These are phyloP conservation scores for Acromyrmex heyeri DNA, from an alignment of 1,140 invertebrate genomes.

Conservation along the genomic window DNA sequence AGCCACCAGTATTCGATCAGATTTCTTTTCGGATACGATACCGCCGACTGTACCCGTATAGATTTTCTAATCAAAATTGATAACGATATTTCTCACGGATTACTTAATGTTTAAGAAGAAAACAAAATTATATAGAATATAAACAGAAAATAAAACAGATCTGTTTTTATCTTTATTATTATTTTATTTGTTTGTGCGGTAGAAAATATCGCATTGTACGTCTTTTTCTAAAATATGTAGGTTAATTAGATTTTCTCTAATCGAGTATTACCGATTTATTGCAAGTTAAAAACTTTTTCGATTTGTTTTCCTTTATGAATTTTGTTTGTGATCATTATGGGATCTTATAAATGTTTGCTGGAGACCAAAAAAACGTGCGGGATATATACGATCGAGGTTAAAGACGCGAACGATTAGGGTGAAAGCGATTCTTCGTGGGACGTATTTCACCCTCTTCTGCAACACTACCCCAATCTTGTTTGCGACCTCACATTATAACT, in stretches of 20 bases:
- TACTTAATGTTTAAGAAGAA: background rate
- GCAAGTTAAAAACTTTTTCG: background rate
- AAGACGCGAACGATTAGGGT: slow-evolving; percentile 76
- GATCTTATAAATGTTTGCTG: slow-evolving; percentile 49
- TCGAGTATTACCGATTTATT: background rate
- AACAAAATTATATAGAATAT: background rate
- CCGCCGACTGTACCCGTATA: slow-evolving; percentile 1
- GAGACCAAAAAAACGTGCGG: slow-evolving; percentile 12
- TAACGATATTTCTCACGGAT: background rate
- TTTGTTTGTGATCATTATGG: background rate
- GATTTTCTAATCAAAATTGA: slow-evolving; percentile 12
- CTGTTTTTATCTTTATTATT: background rate
- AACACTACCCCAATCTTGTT: slow-evolving; percentile 74
- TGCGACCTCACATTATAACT: slow-evolving; percentile 79
- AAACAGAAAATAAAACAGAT: background rate
- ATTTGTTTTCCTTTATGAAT: background rate
- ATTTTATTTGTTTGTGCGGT: background rate
- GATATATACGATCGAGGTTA: slow-evolving; percentile 51
- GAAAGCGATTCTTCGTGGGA: slow-evolving; percentile 77
- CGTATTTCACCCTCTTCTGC: slow-evolving; percentile 43
- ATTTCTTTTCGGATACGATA: slow-evolving; percentile 62
- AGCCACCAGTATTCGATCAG: slow-evolving; percentile 64
- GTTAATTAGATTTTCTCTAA: background rate
- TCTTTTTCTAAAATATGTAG: background rate
- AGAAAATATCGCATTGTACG: background rate